Evolutionary conservation across 2,113 vertebrate genomes (phyloP).

Genomic region (Chloroceryle aenea): DNA sequence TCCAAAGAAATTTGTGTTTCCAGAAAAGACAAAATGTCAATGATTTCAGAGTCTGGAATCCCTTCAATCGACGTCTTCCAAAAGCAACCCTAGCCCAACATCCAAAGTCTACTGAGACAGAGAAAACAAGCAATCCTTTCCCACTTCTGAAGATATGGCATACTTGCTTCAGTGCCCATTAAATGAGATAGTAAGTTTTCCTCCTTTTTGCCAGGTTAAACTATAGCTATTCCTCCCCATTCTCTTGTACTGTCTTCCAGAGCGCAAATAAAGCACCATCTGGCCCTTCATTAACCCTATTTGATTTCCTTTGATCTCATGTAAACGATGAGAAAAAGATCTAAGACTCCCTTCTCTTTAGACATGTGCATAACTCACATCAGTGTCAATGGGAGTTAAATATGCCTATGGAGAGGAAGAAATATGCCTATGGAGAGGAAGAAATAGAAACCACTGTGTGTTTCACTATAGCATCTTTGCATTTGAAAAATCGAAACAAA

Average conservation of each 20-base stretch:
- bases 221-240: slow-evolving; percentile 32
- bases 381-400: slow-evolving; percentile 67
- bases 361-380: slow-evolving; percentile 74
- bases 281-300: slow-evolving; percentile 72
- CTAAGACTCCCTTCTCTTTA: slow-evolving; percentile 63
- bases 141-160: slow-evolving; percentile 35
- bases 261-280: slow-evolving; percentile 70
- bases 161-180: slow-evolving; percentile 44
- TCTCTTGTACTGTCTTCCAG: slow-evolving; percentile 38
- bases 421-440: slow-evolving; percentile 65
- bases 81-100: slow-evolving; percentile 1
- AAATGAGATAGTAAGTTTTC: slow-evolving; percentile 45
- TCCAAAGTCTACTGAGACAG: slow-evolving; percentile 35
- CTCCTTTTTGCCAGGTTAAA: slow-evolving; percentile 64
- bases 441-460: slow-evolving; percentile 57
- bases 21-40: slow-evolving; percentile 32
- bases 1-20: slow-evolving; percentile 26
- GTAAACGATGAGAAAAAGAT: slow-evolving; percentile 73
- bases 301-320: slow-evolving; percentile 73
- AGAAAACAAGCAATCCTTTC: slow-evolving; percentile 58
- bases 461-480: slow-evolving; percentile 49
- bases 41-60: slow-evolving; percentile 63
- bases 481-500: slow-evolving; percentile 53
- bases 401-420: slow-evolving; percentile 62
- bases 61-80: not conserved